A percentile compares a stretch with the other conserved stretches of the same genome.
phyloP scores from a whole-genome alignment of 2,797 vertebrate species.

The Cossypha polioptera region DNA sequence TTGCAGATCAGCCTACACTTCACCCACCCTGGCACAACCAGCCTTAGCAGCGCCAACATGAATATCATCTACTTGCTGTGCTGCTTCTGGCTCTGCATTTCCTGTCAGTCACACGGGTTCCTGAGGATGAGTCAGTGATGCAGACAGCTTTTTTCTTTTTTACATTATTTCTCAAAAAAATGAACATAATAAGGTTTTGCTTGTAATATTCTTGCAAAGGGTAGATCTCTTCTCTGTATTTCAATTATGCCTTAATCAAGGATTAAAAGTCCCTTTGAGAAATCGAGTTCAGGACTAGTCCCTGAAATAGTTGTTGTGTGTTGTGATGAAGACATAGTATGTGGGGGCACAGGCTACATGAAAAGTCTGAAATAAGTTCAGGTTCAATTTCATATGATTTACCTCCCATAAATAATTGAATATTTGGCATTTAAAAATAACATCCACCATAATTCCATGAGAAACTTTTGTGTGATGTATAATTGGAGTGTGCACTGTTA shows the following conservation, averaged over 20 bases:
- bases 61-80: neutral
- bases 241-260: neutral
- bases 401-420: neutral
- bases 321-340: neutral
- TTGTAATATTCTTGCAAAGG: neutral
- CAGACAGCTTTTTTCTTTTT: neutral
- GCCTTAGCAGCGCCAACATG: neutral
- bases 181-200: neutral
- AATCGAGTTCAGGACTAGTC: neutral
- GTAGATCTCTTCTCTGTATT: neutral
- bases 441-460: neutral
- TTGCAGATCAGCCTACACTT: neutral
- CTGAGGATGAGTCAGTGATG: conserved; percentile 1
- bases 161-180: neutral
- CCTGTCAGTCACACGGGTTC: neutral
- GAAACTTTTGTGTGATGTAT: neutral
- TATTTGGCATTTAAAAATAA: neutral
- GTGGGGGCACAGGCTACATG: neutral
- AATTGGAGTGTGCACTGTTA: neutral
- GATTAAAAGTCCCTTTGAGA: neutral
- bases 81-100: neutral
- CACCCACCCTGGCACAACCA: neutral
- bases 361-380: neutral
- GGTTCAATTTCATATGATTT: neutral
- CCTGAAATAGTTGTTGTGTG: neutral